Evolutionary conservation across 1,140 invertebrate genomes (phyloP), one percentile per base, ranked within the genome.

Genomic region (Drosophila sulfurigaster): DNA sequence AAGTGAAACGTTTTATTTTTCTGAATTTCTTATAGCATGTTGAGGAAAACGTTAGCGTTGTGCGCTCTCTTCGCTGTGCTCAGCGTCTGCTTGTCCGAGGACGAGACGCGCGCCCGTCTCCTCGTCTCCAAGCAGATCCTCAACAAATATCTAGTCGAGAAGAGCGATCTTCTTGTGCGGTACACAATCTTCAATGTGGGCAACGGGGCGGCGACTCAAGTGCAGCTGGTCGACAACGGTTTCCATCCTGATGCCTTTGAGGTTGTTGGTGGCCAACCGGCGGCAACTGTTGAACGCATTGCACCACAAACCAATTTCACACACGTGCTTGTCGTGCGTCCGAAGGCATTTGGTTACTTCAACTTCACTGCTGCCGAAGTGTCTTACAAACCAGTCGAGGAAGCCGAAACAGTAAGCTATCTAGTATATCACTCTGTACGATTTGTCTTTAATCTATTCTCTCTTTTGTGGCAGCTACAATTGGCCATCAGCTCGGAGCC

Each of bases 81-180:
- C 43, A 86, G 74, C 51, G 73, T 90, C 13, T 83, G 91, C 20
- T 25, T 59, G 67, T 81, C 7, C 7, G 87, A 94, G 41, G 95
- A 96, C 60, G 96, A 97, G 80, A 94, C 94, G 54, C 94, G 94
- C 57, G 96, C 97, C 13, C 94, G 95, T 78, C 93, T 98, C 48
- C 93, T 98, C 54, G 95, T 97, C 11, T 96, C 96, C 3, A 98
- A 98, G 93, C 96, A 97, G 93, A 96, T 99, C 85, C 94, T 99
- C n/a, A 99, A 99, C 90, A 98, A 97, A 94, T 99, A 99, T 93
- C 94, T 99, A 58, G 98, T 99, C n/a, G 98, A 99, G 94, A 96
- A 97, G 91, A 98, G 98, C 96, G 99, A 99, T 93, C 96, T 99
- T 81, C 95, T 99, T 79, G 96, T 99, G 45, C 98, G 99, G 94